Percentiles rank a stretch among this genome's conserved stretches.
Conservation (phyloP, 1,140 invertebrate genomes). For the Diachasmimorpha longicaudata region DNA sequence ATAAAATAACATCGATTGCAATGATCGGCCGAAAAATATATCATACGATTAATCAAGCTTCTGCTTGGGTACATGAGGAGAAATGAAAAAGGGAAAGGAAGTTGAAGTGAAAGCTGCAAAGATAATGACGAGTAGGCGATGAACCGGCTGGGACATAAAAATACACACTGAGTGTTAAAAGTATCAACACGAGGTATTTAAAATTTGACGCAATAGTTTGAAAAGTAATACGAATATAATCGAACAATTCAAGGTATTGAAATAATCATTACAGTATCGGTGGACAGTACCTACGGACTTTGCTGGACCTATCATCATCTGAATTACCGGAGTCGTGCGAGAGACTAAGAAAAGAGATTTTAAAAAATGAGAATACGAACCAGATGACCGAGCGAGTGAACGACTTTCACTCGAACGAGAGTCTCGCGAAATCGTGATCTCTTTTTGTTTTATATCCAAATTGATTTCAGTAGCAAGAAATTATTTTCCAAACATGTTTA, state of each 20-base stretch:
- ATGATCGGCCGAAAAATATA: neutral
- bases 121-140: slow-evolving; percentile 9
- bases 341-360: neutral
- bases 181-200: neutral
- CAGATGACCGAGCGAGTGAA: slow-evolving; percentile 22
- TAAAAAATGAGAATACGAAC: slow-evolving; percentile 10
- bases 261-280: neutral
- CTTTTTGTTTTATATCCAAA: slow-evolving; percentile 7
- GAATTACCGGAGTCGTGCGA: neutral
- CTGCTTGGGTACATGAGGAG: neutral
- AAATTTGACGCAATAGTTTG: neutral
- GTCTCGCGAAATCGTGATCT: slow-evolving; percentile 19
- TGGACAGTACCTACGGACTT: neutral
- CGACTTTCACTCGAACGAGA: slow-evolving; percentile 23
- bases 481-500: neutral
- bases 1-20: neutral
- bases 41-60: neutral
- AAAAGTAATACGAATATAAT: neutral
- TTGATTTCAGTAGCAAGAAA: slow-evolving; percentile 9
- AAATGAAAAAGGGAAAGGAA: slow-evolving; percentile 8
- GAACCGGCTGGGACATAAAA: neutral
- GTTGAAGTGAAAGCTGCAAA: slow-evolving; percentile 10
- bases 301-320: neutral
- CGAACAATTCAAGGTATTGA: neutral
- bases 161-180: neutral